Conservation (phyloP, 2,113 vertebrate genomes). For the Lepisosteus oculatus region DNA sequence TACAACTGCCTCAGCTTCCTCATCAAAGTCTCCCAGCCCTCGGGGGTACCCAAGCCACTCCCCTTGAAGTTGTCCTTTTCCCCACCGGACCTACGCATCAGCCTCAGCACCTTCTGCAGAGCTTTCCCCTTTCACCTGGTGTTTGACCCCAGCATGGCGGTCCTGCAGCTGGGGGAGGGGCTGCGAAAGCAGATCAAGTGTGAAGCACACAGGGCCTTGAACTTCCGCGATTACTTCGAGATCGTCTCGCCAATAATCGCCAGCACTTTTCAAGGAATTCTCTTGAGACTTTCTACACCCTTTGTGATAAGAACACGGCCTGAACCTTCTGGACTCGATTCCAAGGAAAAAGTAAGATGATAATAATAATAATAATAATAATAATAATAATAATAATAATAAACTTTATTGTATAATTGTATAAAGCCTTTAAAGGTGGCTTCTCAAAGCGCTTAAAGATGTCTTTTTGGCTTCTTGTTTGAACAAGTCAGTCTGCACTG, state of each 20-base stretch:
- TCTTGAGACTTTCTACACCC: slow-evolving; percentile 87
- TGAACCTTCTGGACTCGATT: slow-evolving; percentile 73
- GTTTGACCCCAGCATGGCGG: slow-evolving; percentile 84
- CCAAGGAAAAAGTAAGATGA: slow-evolving; percentile 97
- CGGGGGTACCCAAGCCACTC: slow-evolving; percentile 62
- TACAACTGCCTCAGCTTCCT: slow-evolving; percentile 81
- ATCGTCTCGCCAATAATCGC: slow-evolving; percentile 90
- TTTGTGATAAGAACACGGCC: slow-evolving; percentile 91
- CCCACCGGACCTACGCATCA: slow-evolving; percentile 85
- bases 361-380: too few species aligned
- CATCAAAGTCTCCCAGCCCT: slow-evolving; percentile 72
- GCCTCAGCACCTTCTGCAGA: slow-evolving; percentile 92
- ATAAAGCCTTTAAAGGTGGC: too few species aligned
- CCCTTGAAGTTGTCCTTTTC: slow-evolving; percentile 72
- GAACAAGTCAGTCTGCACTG: background rate
- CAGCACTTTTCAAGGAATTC: slow-evolving; percentile 85
- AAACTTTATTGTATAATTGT: too few species aligned
- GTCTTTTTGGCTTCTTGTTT: background rate
- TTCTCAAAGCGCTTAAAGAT: too few species aligned
- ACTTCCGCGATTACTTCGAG: slow-evolving; percentile 91
- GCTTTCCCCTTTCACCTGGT: slow-evolving; percentile 95
- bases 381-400: too few species aligned
- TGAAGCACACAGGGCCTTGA: slow-evolving; percentile 79
- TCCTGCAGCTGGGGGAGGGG: slow-evolving; percentile 93
- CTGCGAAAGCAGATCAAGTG: slow-evolving; percentile 85